Percentiles rank a stretch among this genome's conserved stretches.
These are phyloP conservation scores for Odocoileus hemionus DNA, from an alignment of 2,113 vertebrate genomes.

Conservation along the genomic window DNA sequence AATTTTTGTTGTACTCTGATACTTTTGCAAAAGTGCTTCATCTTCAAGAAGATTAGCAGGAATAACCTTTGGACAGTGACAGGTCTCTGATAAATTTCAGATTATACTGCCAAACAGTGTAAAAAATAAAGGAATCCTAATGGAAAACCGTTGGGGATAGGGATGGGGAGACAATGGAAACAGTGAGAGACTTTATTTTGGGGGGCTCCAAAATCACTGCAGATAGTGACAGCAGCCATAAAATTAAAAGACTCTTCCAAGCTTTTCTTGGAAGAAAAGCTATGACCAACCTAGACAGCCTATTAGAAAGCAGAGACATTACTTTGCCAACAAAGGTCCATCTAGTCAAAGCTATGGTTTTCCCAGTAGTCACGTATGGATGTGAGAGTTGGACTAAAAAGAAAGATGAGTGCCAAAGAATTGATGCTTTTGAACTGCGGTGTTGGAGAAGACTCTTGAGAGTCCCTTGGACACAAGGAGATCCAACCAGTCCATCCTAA, in stretches of 20 bases:
- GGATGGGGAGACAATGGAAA: background rate
- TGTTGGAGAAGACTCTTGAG: background rate
- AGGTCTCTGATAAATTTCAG: background rate
- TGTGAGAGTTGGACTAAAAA: background rate
- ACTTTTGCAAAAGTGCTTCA: background rate
- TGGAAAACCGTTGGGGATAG: fast-evolving
- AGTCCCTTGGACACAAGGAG: background rate
- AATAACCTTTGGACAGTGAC: background rate
- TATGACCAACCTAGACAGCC: background rate
- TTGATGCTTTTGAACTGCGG: background rate
- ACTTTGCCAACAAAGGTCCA: background rate
- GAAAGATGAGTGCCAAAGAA: background rate
- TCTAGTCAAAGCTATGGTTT: background rate
- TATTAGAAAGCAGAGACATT: background rate
- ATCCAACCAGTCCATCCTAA: background rate
- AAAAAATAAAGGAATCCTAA: background rate
- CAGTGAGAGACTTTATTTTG: background rate
- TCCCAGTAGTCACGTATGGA: background rate
- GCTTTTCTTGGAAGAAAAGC: background rate
- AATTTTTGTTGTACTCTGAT: background rate
- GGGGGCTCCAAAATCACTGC: background rate
- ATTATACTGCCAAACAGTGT: background rate
- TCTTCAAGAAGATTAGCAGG: background rate
- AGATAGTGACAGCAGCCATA: background rate
- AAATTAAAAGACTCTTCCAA: background rate